phyloP scores from a whole-genome alignment of 2,888 invertebrate genomes.

The Ariolimax columbianus region DNA sequence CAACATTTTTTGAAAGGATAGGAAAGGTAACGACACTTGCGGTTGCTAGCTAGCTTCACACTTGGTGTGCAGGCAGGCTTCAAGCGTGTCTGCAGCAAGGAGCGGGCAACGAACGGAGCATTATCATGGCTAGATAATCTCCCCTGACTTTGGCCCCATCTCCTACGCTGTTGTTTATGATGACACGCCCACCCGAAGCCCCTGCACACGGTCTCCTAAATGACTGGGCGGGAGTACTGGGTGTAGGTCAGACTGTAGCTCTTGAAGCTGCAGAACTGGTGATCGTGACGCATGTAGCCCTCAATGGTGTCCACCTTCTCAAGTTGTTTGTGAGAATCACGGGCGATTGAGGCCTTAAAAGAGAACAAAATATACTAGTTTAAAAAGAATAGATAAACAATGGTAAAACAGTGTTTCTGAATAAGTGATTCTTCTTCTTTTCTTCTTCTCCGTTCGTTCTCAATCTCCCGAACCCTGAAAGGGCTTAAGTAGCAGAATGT shows the following conservation, averaged over 20 bases:
- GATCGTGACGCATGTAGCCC: conserved; percentile 86
- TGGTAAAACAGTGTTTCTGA: no score
- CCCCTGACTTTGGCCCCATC: conserved; percentile 2
- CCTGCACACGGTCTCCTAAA: conserved; percentile 70
- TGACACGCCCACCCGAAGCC: conserved; percentile 55
- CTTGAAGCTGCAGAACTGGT: conserved; percentile 93
- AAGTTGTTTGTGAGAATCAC: conserved; percentile 86
- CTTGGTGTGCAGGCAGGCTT: conserved; percentile 58
- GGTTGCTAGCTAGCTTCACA: conserved; percentile 36
- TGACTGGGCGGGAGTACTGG: conserved; percentile 84
- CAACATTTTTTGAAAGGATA: conserved; percentile 20
- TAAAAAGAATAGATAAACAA: no score
- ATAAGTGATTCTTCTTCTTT: no score
- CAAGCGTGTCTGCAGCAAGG: conserved; percentile 45
- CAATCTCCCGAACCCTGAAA: no score
- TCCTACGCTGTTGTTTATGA: conserved; percentile 9
- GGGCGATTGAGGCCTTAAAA: conserved; percentile 86
- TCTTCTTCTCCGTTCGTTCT: no score
- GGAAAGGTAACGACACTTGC: conserved; percentile 26
- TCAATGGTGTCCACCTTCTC: conserved; percentile 83
- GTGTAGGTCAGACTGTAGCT: conserved; percentile 96
- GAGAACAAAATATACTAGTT: neutral
- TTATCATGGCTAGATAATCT: neutral
- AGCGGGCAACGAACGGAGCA: conserved; percentile 3
- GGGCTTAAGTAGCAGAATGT: no score